Conservation (phyloP, 2,888 invertebrate species). For the Lasioglossum vierecki region DNA sequence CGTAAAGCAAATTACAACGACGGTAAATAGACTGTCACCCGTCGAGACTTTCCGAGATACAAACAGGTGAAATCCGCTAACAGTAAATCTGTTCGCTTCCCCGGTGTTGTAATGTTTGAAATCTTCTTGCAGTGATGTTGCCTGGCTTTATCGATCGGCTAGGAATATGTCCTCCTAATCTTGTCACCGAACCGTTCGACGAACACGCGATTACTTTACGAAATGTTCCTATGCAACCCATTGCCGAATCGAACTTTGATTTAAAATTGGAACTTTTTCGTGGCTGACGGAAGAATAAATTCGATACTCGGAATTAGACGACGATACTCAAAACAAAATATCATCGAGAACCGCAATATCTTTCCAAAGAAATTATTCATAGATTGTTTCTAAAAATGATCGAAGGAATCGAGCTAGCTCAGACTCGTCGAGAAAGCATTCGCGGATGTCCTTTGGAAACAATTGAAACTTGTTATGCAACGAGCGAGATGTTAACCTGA, state of each 20-base stretch:
- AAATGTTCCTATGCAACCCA: background rate
- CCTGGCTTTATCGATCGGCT: background rate
- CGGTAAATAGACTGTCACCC: conserved; percentile 26
- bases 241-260: background rate
- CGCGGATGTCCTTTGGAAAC: background rate
- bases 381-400: background rate
- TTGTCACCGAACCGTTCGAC: background rate
- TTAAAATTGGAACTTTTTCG: background rate
- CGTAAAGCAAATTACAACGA: conserved; percentile 11
- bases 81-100: background rate
- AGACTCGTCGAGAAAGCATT: background rate
- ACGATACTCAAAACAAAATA: background rate
- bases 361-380: background rate
- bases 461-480: conserved; percentile 47
- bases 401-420: background rate
- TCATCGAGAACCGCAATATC: background rate
- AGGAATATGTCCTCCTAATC: background rate
- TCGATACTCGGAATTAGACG: background rate
- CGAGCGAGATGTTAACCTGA: conserved; percentile 2
- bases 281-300: background rate
- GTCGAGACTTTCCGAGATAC: background rate
- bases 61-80: background rate
- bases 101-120: background rate
- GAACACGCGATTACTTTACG: background rate
- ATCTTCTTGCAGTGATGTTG: background rate